A percentile compares a stretch with the other conserved stretches of the same genome.
Evolutionary conservation across 2,113 vertebrate genomes (phyloP).

Genomic region (Steatornis caripensis): DNA sequence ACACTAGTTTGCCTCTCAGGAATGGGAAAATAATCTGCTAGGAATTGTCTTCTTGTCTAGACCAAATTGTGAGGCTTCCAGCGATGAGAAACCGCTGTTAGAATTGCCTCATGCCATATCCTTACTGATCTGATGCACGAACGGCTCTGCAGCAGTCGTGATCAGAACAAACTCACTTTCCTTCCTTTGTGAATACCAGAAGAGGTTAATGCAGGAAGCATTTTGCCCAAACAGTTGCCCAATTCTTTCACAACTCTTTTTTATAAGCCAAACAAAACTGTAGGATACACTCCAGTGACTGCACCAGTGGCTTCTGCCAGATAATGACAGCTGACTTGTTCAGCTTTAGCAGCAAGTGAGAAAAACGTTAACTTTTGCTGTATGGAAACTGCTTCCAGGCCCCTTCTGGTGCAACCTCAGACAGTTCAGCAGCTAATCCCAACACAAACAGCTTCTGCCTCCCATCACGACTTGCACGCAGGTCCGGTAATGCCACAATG

Average conservation of each 20-base stretch:
- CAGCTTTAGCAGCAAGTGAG: neutral
- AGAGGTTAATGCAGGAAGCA: constrained; percentile 40
- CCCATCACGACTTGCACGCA: neutral
- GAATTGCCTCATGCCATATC: neutral
- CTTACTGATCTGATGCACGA: neutral
- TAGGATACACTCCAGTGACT: constrained; percentile 49
- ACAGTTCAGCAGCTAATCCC: neutral
- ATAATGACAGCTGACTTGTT: neutral
- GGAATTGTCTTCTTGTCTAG: neutral
- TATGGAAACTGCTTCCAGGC: neutral
- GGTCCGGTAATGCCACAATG: neutral
- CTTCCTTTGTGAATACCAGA: neutral
- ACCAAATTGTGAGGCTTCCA: neutral
- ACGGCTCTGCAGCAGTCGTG: neutral
- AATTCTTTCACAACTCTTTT: constrained; percentile 46
- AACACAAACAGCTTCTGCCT: constrained; percentile 5
- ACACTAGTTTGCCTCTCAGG: neutral
- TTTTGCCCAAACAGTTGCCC: neutral
- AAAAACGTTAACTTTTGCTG: constrained; percentile 11
- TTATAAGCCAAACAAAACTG: constrained; percentile 50
- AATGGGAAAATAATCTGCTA: neutral
- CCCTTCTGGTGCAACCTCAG: neutral
- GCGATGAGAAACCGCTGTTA: neutral
- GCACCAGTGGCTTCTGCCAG: neutral
- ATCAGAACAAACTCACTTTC: neutral